Conservation (phyloP, 2,888 invertebrate genomes). For the Ganaspis brasiliensis region DNA sequence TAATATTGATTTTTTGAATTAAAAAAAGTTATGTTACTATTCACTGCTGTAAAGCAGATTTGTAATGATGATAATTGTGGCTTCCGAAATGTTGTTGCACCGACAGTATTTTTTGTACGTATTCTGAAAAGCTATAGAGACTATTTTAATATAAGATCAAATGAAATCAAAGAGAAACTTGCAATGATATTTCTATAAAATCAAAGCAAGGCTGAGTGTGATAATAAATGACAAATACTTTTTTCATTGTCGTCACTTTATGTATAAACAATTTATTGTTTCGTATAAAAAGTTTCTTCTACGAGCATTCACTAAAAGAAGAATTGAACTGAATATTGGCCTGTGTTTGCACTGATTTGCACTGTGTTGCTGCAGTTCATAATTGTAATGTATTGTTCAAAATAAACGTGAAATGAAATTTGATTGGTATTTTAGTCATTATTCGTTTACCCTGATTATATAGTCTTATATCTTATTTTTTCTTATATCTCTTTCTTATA, state of each 20-base stretch:
- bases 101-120: conserved; percentile 62
- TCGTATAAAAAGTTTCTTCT: neutral
- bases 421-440: too few relatives aligned
- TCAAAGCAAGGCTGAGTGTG: conserved; percentile 27
- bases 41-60: conserved; percentile 43
- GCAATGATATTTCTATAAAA: conserved; percentile 45
- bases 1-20: conserved; percentile 45
- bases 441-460: neutral
- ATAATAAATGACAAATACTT: conserved; percentile 41
- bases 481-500: too few relatives aligned
- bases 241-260: conserved; percentile 43
- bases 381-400: conserved; percentile 55
- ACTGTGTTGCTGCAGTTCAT: conserved; percentile 49
- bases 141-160: conserved; percentile 45
- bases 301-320: neutral
- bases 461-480: neutral
- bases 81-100: conserved; percentile 49
- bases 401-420: too few relatives aligned
- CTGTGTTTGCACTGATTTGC: conserved; percentile 45
- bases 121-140: conserved; percentile 38
- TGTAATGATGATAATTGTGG: conserved; percentile 52
- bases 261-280: conserved; percentile 4
- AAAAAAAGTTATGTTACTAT: too few relatives aligned
- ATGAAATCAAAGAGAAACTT: conserved; percentile 18
- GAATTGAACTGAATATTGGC: neutral